Evolutionary conservation across 2,113 vertebrate species (phyloP), one percentile per base, ranked within the genome.

Genomic region (Apteryx owenii): DNA sequence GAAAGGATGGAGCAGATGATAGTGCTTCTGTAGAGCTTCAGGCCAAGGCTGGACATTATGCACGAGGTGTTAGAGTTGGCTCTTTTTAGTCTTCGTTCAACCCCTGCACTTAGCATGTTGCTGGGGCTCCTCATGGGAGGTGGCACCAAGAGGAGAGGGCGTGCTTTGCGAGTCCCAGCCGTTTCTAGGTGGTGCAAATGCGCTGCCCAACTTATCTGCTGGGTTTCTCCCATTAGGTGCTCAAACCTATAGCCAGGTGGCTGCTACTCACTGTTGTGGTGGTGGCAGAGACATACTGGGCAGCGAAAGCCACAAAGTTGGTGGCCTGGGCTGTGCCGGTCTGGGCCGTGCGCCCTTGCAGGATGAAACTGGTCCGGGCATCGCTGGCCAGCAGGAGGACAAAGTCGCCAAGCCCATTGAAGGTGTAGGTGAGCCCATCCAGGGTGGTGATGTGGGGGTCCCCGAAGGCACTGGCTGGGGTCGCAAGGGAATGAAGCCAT

Each of bases 361-460:
- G 68, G 36, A 86, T 0, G 0, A 96, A 96, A 85, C 60, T 91
- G 64, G 81, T 91, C 33, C 2, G 68, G 68, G 68, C 76, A 75
- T 88, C 12, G 0, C 88, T 54, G 76, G 93, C 92, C 85, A 88
- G 71, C 54, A 97, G 90, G 81, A 97, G 79, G 71, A 88, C 68
- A 61, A 97, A 97, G 82, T 96, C 95, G 21, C 95, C 95, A 0
- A 96, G 95, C 16, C 95, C 96, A 23, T 97, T 97, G 88, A 97
- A 97, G 36, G 95, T 96, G 68, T 95, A 97, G 40, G 88, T 90
- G 53, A 96, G 92, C 62, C 96, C 96, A 92, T 96, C 96, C 85
- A 97, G 36, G 23, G 95, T 97, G 64, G 62, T 94, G 90, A 97
- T 89, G 42, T 97, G 96, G 44, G 96, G 96, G 20, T 96, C 96